A percentile compares a stretch with the other conserved stretches of the same genome.
Conservation (phyloP, 2,113 vertebrate genomes). For the Trichomycterus rosablanca region DNA sequence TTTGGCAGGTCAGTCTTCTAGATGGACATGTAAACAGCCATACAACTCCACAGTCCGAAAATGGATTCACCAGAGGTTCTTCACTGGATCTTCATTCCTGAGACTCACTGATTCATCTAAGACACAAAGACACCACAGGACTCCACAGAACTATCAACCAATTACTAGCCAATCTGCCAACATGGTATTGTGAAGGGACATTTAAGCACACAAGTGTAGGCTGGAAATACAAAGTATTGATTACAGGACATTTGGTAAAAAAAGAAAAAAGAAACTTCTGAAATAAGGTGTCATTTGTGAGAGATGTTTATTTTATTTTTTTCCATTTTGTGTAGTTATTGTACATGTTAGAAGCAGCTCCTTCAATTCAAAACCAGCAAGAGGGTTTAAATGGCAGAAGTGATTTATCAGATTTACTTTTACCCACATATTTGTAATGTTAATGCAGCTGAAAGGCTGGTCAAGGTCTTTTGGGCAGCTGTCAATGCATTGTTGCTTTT, state of each 20-base stretch:
- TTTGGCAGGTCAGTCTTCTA: constrained; percentile 40
- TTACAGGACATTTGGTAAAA: neutral
- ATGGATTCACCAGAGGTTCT: constrained; percentile 18
- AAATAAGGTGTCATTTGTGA: no score
- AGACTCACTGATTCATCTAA: neutral
- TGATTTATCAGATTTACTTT: no score
- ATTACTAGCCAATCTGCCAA: constrained; percentile 6
- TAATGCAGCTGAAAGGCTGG: no score
- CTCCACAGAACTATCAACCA: neutral
- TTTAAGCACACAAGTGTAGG: constrained; percentile 27
- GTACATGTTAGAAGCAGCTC: no score
- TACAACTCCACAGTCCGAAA: constrained; percentile 36
- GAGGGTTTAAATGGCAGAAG: no score
- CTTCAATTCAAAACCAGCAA: neutral
- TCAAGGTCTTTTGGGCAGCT: no score
- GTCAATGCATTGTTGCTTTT: no score
- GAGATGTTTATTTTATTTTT: no score
- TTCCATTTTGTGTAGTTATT: no score
- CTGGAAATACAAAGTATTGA: constrained; percentile 6
- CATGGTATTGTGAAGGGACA: constrained; percentile 10
- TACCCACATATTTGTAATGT: no score
- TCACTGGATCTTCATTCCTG: neutral
- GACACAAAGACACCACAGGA: constrained; percentile 2
- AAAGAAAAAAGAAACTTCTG: no score
- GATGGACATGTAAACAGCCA: constrained; percentile 37